Evolutionary conservation across 2,113 vertebrate genomes (phyloP), one percentile per base, ranked within the genome.

Genomic region (Ranitomeya imitator): DNA sequence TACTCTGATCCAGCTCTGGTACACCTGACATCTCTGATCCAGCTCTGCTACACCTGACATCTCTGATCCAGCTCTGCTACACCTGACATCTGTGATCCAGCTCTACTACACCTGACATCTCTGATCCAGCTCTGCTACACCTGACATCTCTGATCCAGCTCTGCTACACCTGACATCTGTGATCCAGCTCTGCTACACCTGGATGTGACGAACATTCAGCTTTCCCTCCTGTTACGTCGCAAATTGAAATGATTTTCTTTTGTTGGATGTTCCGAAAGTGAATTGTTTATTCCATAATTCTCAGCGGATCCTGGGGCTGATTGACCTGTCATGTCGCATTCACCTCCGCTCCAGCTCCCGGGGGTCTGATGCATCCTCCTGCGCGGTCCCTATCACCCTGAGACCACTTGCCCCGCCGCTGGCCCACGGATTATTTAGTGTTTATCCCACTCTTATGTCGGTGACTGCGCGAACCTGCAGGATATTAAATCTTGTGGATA

Each of bases 311-410:
- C 37, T 10, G 59, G 4, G 18, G 37, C 45, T 23, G 19, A 55
- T 86, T 77, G 18, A 78, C 37, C 45, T 67, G 76, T 79, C 85
- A 67, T 55, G 74, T 86, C 74, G 31, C 74, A 61, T 86, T 79
- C 78, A 79, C 67, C 74, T 86, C 54, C 16, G 16, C 10, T 18
- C 12, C 12, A 1, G 9, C 26, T 76, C 54, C 69, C 69, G 0
- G 23, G 60, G 69, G 69, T 59, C 67, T 45, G 55, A 13, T 7
- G 85, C 45, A 19, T 19, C 51, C 51, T 23, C 21, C 76, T 23
- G 57, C n/a, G 59, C 73, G 10, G 37, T 51, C 37, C 52, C 18
- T 51, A 23, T 86, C 37, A 45, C 74, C 74, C 85, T 79, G 85
- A 61, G 3, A 78, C 13, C 54, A 54, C 51, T 52, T 79, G 85